Percentiles rank a stretch among this genome's conserved stretches.
phyloP scores from a whole-genome alignment of 2,113 vertebrate genomes.

The Notiomystis cincta region DNA sequence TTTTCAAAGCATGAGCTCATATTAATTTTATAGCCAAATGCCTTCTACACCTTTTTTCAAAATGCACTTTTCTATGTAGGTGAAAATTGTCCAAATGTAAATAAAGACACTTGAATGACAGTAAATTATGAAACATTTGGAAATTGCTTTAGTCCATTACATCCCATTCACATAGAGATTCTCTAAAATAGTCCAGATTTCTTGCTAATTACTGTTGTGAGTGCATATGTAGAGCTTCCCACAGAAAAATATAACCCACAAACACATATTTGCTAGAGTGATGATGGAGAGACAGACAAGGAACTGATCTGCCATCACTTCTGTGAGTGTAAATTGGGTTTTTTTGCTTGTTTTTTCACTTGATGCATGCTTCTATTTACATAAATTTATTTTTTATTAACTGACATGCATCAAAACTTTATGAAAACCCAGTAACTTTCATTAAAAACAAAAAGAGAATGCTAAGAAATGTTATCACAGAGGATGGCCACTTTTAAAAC shows the following conservation, averaged over 20 bases:
- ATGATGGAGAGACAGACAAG: not conserved
- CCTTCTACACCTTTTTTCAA: not conserved
- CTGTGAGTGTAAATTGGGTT: not conserved
- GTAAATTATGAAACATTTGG: not conserved
- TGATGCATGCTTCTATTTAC: not conserved
- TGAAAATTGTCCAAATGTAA: not conserved
- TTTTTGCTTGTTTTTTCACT: not conserved
- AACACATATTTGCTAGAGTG: not conserved
- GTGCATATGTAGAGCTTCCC: not conserved
- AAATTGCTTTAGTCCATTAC: not conserved
- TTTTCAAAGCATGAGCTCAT: not conserved
- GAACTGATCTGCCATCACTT: not conserved
- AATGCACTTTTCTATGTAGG: not conserved
- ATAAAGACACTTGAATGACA: not conserved
- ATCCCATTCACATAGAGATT: not conserved
- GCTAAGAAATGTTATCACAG: not conserved
- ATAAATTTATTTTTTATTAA: not conserved
- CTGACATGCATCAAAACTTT: not conserved
- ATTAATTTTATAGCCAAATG: not conserved
- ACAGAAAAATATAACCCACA: not conserved
- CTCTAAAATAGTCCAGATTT: not conserved
- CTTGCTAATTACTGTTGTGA: not conserved
- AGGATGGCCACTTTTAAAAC: not conserved
- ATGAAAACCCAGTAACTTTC: not conserved
- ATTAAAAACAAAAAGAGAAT: not conserved